phyloP scores from a whole-genome alignment of 2,797 vertebrate species.

The Typhlichthys subterraneus region DNA sequence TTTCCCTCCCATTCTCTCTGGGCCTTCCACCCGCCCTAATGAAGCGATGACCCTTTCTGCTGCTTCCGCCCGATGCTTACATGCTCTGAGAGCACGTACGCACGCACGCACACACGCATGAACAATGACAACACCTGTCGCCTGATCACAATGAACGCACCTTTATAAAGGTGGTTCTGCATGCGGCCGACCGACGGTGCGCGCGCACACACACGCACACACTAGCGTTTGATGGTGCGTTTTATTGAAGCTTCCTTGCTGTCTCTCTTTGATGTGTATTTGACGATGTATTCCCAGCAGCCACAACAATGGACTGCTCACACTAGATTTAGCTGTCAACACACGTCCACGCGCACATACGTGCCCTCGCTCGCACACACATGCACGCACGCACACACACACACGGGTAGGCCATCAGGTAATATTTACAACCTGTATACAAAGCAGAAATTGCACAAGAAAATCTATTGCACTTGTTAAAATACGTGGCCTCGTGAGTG shows the following conservation, averaged over 20 bases:
- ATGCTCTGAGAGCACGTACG: not conserved
- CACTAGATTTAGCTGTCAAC: constrained; percentile 3
- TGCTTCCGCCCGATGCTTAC: too few relatives aligned
- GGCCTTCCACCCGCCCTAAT: constrained; percentile 10
- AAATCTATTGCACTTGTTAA: too few relatives aligned
- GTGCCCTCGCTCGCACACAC: not conserved
- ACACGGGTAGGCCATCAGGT: not conserved
- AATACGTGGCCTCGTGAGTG: too few relatives aligned
- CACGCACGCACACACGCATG: constrained; percentile 15
- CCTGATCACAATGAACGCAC: too few relatives aligned
- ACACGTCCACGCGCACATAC: not conserved
- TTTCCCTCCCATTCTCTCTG: constrained; percentile 1
- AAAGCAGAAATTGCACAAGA: not conserved
- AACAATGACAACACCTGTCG: too few relatives aligned
- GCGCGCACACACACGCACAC: not conserved
- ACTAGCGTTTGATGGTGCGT: not conserved
- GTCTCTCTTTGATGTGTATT: not conserved
- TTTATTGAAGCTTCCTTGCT: not conserved
- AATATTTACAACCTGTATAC: not conserved
- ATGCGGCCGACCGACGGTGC: constrained; percentile 25
- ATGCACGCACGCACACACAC: not conserved
- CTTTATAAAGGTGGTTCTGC: not conserved
- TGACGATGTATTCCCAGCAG: constrained; percentile 5
- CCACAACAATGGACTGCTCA: constrained; percentile 11
- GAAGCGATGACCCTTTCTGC: constrained; percentile 2